Percentiles rank a stretch among this genome's conserved stretches.
These are phyloP conservation scores for Fregata magnificens DNA, from an alignment of 2,113 vertebrate species.

Conservation along the genomic window DNA sequence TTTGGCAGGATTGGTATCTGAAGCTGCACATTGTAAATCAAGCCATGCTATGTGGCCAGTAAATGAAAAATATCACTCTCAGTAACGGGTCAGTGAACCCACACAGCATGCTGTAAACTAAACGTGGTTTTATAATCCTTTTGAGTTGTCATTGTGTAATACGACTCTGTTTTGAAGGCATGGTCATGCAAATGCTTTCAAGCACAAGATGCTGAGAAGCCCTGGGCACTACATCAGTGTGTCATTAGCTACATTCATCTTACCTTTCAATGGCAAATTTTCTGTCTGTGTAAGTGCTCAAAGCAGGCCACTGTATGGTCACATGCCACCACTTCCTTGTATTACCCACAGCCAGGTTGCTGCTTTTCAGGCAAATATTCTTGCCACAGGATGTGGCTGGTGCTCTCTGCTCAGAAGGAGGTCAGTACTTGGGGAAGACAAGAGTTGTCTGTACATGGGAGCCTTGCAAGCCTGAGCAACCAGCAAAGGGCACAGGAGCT, in stretches of 20 bases:
- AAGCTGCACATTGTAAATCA: not conserved
- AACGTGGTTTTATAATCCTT: not conserved
- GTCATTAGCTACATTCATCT: not conserved
- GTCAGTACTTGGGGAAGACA: not conserved
- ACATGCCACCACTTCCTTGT: not conserved
- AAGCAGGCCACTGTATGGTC: not conserved
- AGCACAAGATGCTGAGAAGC: not conserved
- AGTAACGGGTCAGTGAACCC: not conserved
- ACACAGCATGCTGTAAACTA: not conserved
- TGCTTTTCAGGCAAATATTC: not conserved
- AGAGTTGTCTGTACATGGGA: not conserved
- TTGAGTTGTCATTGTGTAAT: not conserved
- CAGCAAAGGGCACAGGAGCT: not conserved
- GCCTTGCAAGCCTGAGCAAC: not conserved
- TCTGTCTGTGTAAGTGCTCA: not conserved
- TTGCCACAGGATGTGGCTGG: not conserved
- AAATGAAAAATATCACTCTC: not conserved
- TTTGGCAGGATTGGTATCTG: not conserved
- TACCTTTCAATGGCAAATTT: not conserved
- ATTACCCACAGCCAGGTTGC: not conserved
- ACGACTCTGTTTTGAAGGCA: not conserved
- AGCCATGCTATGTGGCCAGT: not conserved
- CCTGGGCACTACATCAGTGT: not conserved
- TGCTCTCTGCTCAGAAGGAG: not conserved
- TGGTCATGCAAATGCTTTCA: not conserved